phyloP scores from a whole-genome alignment of 1,140 invertebrate genomes.

The Aphelinus certus region DNA sequence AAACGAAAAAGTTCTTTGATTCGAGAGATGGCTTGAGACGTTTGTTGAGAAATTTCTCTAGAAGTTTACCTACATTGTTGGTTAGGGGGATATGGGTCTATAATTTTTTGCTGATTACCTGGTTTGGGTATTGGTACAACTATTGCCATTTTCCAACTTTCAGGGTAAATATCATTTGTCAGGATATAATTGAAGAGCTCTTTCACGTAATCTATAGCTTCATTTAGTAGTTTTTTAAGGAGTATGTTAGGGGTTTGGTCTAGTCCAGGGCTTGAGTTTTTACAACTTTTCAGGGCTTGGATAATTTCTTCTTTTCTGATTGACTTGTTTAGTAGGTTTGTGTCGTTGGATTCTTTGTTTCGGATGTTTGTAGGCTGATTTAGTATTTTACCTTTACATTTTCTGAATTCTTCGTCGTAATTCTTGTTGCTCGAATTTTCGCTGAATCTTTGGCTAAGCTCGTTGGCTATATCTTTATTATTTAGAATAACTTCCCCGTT shows the following conservation, averaged over 20 bases:
- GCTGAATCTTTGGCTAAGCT: constrained; percentile 46
- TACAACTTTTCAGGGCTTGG: not conserved
- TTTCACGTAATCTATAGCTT: constrained; percentile 37
- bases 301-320: constrained; percentile 16
- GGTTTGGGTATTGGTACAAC: constrained; percentile 55
- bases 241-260: constrained; percentile 39
- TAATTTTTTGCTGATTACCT: constrained; percentile 48
- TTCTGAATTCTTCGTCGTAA: constrained; percentile 43
- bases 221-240: constrained; percentile 42
- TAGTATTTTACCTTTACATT: constrained; percentile 34
- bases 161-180: constrained; percentile 41
- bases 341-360: not conserved
- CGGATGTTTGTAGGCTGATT: not conserved
- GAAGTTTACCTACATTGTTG: constrained; percentile 45
- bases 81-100: constrained; percentile 46
- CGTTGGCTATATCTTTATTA: constrained; percentile 43
- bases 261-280: constrained; percentile 1
- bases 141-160: constrained; percentile 52
- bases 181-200: constrained; percentile 46
- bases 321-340: not conserved
- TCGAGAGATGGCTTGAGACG: constrained; percentile 17
- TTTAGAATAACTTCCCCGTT: constrained; percentile 8
- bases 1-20: not conserved
- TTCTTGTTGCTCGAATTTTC: constrained; percentile 47
- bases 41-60: constrained; percentile 45